These are phyloP conservation scores for Eudasyphora cyanicolor DNA, from an alignment of 2,888 invertebrate species.

Conservation along the genomic window DNA sequence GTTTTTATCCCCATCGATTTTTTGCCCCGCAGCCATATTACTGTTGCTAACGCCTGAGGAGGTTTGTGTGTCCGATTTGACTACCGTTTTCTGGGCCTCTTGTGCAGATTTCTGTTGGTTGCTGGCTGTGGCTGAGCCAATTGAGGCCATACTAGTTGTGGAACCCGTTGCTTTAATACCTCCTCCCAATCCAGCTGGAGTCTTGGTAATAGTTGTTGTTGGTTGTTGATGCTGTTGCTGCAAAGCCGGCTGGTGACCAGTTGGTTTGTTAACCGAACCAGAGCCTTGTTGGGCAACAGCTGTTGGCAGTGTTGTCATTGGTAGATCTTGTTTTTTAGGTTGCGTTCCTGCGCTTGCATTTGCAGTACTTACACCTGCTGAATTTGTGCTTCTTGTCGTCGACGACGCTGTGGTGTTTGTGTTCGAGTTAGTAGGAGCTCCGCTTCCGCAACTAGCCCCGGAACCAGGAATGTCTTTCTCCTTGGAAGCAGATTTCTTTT, in stretches of 20 bases:
- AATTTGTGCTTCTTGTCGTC: conserved; percentile 28
- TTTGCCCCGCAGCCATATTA: conserved; percentile 52
- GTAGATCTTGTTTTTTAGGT: conserved; percentile 71
- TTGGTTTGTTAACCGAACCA: conserved; percentile 51
- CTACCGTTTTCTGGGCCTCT: conserved; percentile 70
- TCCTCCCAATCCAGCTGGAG: conserved; percentile 71
- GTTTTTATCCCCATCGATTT: conserved; percentile 59
- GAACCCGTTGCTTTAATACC: conserved; percentile 78
- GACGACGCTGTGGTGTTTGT: conserved; percentile 61
- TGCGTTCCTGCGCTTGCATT: conserved; percentile 7
- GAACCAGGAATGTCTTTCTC: conserved; percentile 73
- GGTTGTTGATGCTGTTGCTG: conserved; percentile 76
- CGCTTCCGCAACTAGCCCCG: conserved; percentile 25
- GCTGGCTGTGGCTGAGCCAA: conserved; percentile 13
- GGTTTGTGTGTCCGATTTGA: conserved; percentile 64
- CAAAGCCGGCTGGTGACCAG: conserved; percentile 71
- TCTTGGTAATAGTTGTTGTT: conserved; percentile 68
- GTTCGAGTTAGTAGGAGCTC: conserved; percentile 40
- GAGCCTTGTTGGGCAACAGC: conserved; percentile 63
- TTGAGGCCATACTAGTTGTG: conserved; percentile 76
- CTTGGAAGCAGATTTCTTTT: conserved; percentile 71
- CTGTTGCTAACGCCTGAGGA: conserved; percentile 41
- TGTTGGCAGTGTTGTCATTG: conserved; percentile 68
- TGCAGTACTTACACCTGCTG: not conserved
- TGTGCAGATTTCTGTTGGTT: conserved; percentile 60